Evolutionary conservation across 2,797 vertebrate genomes (phyloP), one percentile per base, ranked within the genome.

Genomic region (Tragelaphus oryx): DNA sequence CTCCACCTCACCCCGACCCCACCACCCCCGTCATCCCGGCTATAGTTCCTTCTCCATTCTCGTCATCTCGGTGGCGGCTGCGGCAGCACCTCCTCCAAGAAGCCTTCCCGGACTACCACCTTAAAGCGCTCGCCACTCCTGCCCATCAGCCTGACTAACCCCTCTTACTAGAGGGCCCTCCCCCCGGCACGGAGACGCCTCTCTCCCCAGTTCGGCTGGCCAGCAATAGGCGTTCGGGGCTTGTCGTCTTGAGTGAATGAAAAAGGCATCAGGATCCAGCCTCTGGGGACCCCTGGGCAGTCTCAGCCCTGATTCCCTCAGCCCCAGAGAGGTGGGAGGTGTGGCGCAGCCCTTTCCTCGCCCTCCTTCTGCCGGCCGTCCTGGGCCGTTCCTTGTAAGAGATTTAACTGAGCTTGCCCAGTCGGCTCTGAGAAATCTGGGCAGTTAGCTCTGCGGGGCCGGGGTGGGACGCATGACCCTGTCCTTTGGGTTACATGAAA

Each of bases 91-190:
- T 87, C 80, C 71, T 89, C 94, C 22, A 26, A 17, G 78, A 93
- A 94, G 94, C 41, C 89, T n/a, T 92, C 86, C 92, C 18, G 5
- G 68, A 52, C 44, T 60, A 33, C n/a, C 33, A 30, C 88, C 55
- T 22, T 59, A 71, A 26, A 59, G 41, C 22, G 26, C 86, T 41
- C 13, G 4, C 4, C 28, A 30, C 33, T 13, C 57, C 17, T 2
- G 48, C 44, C 13, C 14, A 10, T 33, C 28, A 6, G 3, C 13
- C 22, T n/a, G 2, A 33, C 62, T 65, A 33, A 65, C 18, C 26
- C 59, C 1, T 59, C 44, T 52, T 3, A 4, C 18, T 14, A 17
- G 52, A 18, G 11, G 2, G 79, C 68, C 0, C 4, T 48, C 1
- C 52, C 91, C 2, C 65, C 3, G 26, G n/a, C 22, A 59, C 2